Conservation (phyloP, 2,797 vertebrate genomes). For the Acipenser ruthenus region DNA sequence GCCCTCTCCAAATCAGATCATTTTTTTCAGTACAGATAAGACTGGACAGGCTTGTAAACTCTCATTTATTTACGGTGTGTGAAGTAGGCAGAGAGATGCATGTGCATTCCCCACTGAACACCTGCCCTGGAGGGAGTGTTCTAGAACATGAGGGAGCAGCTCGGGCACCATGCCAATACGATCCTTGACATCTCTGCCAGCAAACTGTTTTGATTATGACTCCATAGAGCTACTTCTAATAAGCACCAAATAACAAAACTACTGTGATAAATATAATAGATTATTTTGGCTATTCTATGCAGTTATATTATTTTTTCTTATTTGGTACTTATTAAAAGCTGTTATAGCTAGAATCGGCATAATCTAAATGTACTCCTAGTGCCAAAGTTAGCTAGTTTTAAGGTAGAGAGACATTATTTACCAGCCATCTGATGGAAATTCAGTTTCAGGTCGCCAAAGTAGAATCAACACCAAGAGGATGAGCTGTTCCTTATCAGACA, state of each 20-base stretch:
- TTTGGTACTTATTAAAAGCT: too few species aligned
- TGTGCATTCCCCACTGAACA: constrained; percentile 19
- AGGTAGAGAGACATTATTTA: constrained; percentile 35
- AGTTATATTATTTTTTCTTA: too few species aligned
- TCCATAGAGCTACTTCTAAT: too few species aligned
- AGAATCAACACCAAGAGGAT: too few species aligned
- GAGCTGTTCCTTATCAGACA: too few species aligned
- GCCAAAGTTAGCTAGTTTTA: constrained; percentile 44
- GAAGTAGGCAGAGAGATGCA: constrained; percentile 27
- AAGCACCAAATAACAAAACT: too few species aligned
- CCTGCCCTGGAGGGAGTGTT: constrained; percentile 53
- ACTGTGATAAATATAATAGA: too few species aligned
- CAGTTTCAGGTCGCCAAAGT: too few species aligned
- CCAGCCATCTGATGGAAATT: too few species aligned
- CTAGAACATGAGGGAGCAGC: constrained; percentile 56
- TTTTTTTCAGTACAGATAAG: constrained; percentile 65
- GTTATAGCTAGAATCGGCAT: too few species aligned
- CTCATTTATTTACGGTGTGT: constrained; percentile 68
- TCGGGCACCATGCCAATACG: constrained; percentile 72
- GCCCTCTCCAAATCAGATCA: constrained; percentile 54
- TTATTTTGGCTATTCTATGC: too few species aligned
- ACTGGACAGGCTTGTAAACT: constrained; percentile 75
- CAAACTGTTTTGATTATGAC: constrained; percentile 27
- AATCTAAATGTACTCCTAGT: constrained; percentile 34
- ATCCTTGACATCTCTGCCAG: constrained; percentile 72